Percentiles rank a stretch among this genome's conserved stretches.
Evolutionary conservation across 2,113 vertebrate genomes (phyloP).

Genomic region (Leucosticte australis): DNA sequence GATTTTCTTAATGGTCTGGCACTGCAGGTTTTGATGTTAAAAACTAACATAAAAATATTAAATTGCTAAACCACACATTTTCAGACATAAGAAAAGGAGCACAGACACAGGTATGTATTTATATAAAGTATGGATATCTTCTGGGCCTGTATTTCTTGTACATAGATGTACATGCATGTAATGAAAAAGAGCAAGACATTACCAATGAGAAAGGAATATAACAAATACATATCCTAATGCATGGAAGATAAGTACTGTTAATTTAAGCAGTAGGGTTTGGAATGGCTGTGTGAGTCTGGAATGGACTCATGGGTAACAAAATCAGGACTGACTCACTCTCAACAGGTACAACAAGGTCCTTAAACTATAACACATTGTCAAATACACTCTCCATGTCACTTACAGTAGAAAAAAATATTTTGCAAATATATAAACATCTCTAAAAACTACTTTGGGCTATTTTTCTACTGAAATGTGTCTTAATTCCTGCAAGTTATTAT

Average conservation of each 20-base stretch:
- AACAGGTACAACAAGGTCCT: background rate
- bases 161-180: fast-evolving
- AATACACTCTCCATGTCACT: background rate
- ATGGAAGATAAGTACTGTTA: background rate
- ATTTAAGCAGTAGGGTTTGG: background rate
- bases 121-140: background rate
- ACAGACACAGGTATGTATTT: background rate
- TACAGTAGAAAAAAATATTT: background rate
- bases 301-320: background rate
- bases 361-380: background rate
- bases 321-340: background rate
- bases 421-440: background rate
- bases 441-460: background rate
- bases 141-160: background rate
- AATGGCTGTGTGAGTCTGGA: background rate
- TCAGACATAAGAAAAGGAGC: background rate
- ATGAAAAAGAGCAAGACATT: background rate
- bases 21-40: background rate
- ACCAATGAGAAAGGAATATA: background rate
- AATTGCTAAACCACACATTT: background rate
- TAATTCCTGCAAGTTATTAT: background rate
- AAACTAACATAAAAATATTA: background rate
- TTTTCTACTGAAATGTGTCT: background rate
- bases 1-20: background rate
- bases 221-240: background rate